These are phyloP conservation scores for Rapana venosa DNA, from an alignment of 2,888 invertebrate genomes.

Conservation along the genomic window DNA sequence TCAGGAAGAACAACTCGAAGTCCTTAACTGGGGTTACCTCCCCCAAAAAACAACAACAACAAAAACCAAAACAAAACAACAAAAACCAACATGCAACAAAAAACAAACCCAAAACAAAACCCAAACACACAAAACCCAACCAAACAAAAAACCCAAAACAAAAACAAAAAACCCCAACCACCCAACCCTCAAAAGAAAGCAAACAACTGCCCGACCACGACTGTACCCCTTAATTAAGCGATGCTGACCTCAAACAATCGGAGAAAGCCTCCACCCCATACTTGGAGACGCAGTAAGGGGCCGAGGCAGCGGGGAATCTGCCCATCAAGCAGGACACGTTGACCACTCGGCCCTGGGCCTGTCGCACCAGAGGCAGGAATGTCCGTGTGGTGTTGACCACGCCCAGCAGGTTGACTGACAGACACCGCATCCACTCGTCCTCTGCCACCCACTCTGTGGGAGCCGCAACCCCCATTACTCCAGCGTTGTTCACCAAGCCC, in stretches of 20 bases:
- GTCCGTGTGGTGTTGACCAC: constrained; percentile 66
- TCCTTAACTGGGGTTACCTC: no score
- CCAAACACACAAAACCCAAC: no score
- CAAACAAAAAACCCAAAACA: no score
- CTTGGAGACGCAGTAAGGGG: constrained; percentile 69
- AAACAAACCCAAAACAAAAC: no score
- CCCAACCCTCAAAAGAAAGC: no score
- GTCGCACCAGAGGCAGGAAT: constrained; percentile 66
- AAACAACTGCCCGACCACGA: no score
- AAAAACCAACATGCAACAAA: no score
- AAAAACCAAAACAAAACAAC: no score
- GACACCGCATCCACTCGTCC: constrained; percentile 67
- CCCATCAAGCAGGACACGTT: constrained; percentile 66
- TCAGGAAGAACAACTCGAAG: no score
- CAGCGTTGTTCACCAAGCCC: constrained; percentile 73
- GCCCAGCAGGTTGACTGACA: constrained; percentile 75
- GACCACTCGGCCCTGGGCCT: constrained; percentile 60
- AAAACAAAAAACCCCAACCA: no score
- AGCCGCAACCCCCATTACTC: constrained; percentile 61
- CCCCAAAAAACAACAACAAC: no score
- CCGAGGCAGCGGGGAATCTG: constrained; percentile 54
- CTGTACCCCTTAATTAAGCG: no score
- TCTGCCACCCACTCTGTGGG: constrained; percentile 74
- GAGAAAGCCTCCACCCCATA: constrained; percentile 69
- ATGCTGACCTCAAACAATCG: constrained; percentile 64